Evolutionary conservation across 1,140 invertebrate species (phyloP).

Genomic region (Psix sp.): DNA sequence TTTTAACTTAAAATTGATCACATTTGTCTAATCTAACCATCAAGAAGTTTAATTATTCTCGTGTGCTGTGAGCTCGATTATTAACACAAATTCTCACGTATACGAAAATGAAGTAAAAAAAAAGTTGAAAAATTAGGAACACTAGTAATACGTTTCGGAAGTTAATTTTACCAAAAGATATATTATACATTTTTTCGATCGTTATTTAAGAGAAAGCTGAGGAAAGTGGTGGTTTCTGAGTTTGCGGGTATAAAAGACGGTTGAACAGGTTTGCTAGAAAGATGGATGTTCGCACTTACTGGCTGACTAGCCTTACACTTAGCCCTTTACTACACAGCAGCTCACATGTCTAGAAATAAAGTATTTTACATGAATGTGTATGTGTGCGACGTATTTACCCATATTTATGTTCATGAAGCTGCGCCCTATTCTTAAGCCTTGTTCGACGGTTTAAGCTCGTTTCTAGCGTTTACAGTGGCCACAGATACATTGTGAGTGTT

Average conservation of each 20-base stretch:
- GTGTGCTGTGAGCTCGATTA: too few species aligned
- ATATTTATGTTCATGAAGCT: conserved; percentile 25
- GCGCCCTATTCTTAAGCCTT: conserved; percentile 54
- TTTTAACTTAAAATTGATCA: too few species aligned
- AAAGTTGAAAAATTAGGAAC: too few species aligned
- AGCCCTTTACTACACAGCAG: conserved; percentile 23
- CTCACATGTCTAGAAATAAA: conserved; percentile 7
- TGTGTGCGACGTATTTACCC: conserved; percentile 33
- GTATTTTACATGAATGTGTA: conserved; percentile 15
- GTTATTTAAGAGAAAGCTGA: conserved; percentile 28
- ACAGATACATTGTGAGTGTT: conserved; percentile 43
- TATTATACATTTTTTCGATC: too few species aligned
- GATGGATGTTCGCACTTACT: conserved; percentile 58
- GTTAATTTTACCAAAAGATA: too few species aligned
- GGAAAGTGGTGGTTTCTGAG: conserved; percentile 30
- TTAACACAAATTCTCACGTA: too few species aligned
- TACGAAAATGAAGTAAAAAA: too few species aligned
- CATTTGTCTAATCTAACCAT: too few species aligned
- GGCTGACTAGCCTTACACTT: conserved; percentile 43
- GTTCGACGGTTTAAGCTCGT: conserved; percentile 58
- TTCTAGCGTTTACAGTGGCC: conserved; percentile 56
- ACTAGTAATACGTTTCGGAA: too few species aligned
- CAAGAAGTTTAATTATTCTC: too few species aligned
- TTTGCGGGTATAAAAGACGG: conserved; percentile 28
- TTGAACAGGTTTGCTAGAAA: conserved; percentile 50